Evolutionary conservation across 2,113 vertebrate genomes (phyloP).

Genomic region (Capra hircus): DNA sequence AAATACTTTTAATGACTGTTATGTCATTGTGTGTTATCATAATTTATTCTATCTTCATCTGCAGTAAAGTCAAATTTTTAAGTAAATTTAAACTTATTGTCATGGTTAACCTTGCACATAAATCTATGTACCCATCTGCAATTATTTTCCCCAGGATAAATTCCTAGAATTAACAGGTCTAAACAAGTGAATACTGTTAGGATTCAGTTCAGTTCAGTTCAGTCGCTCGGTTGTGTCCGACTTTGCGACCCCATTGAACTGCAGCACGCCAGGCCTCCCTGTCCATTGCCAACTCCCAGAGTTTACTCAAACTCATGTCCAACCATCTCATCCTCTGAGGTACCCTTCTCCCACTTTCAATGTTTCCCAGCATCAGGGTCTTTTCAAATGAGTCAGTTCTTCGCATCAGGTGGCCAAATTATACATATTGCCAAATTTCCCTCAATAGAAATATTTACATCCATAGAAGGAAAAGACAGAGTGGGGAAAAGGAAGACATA

Average conservation of each 20-base stretch:
- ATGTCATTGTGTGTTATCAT: neutral
- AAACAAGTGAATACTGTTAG: neutral
- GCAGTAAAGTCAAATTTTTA: neutral
- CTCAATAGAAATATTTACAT: neutral
- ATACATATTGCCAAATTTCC: neutral
- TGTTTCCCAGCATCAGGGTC: neutral
- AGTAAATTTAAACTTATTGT: neutral
- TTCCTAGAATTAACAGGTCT: neutral
- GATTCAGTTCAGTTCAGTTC: neutral
- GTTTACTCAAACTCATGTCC: neutral
- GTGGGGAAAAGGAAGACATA: neutral
- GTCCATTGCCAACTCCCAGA: accelerated
- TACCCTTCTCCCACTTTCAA: neutral
- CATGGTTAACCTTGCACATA: neutral
- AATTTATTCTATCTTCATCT: neutral
- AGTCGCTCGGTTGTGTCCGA: accelerated
- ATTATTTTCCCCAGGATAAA: neutral
- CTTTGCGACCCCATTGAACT: neutral
- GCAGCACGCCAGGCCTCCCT: neutral
- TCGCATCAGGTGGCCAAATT: neutral
- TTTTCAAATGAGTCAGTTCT: neutral
- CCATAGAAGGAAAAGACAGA: neutral
- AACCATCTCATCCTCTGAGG: neutral
- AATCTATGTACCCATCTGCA: neutral
- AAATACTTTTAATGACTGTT: neutral